Conservation (phyloP, 2,888 invertebrate species). For the Cheilosia vulpina region DNA sequence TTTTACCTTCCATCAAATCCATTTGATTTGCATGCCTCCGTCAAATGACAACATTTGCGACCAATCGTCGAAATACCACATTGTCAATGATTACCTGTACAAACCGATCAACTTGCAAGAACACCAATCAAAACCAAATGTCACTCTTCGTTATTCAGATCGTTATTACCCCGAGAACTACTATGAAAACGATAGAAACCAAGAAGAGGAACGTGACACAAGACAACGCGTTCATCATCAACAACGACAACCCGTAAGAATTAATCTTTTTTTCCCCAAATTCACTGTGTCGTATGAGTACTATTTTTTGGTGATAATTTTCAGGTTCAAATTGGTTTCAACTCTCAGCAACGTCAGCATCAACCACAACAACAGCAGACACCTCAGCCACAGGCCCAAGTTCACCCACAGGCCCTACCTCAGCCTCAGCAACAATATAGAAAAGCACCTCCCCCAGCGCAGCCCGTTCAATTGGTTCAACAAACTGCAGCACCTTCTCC, state of each 20-base stretch:
- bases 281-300: conserved; percentile 29
- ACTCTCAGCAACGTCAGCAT: conserved; percentile 80
- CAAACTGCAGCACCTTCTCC: conserved; percentile 81
- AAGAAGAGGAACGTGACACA: conserved; percentile 81
- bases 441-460: conserved; percentile 64
- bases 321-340: conserved; percentile 81
- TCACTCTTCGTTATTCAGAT: conserved; percentile 91
- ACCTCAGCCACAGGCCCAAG: conserved; percentile 78
- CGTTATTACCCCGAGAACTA: conserved; percentile 92
- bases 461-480: conserved; percentile 63
- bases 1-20: conserved; percentile 89
- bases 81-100: conserved; percentile 96
- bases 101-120: conserved; percentile 94
- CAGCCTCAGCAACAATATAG: conserved; percentile 77
- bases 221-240: conserved; percentile 81
- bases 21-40: conserved; percentile 96
- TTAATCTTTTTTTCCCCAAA: background rate
- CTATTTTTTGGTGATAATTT: conserved; percentile 18
- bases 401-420: conserved; percentile 80
- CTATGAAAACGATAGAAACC: conserved; percentile 86
- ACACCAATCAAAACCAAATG: conserved; percentile 91
- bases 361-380: conserved; percentile 77
- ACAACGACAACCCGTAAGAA: conserved; percentile 79
- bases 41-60: conserved; percentile 94
- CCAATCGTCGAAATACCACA: conserved; percentile 94